Evolutionary conservation across 1,140 invertebrate species (phyloP), one percentile per base, ranked within the genome.

Genomic region (Popillia japonica): DNA sequence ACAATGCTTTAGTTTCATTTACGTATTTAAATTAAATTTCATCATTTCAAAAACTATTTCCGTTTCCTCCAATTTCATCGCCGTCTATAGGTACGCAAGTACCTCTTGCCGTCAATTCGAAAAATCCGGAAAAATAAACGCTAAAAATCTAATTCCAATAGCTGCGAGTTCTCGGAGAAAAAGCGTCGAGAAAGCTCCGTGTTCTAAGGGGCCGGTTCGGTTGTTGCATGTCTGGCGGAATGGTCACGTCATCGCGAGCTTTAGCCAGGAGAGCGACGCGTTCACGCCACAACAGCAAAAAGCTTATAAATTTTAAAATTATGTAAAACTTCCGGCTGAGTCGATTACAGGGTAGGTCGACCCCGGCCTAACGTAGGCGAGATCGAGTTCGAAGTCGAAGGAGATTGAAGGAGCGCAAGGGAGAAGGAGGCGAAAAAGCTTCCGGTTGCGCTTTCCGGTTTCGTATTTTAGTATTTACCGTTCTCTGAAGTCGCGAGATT

Each of bases 241-340:
- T 17, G 48, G 48, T 55, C 48, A 55, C 48, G 48, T 55, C 48
- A 55, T 55, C 48, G 48, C 48, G 48, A 14, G 48, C 17, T 55
- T 17, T 55, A 55, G 14, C 17, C 27, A 34, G 27, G 48, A 55
- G 17, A 55, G 48, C 64, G n/a, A 22, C 23, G 72, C 40, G 72
- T 40, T 74, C 40, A 41, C 72, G 72, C 40, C 40, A 68, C 20
- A 42, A 20, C 72, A 34, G 72, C 72, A 41, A 74, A 74, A 74
- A 74, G 72, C 72, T 74, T 74, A 74, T 74, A 74, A 74, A 74
- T 74, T 74, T 74, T 74, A 74, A 74, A 74, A 74, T 74, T 74
- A 74, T 74, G 72, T 74, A 74, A 74, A 74, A 74, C 61, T 68
- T 68, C 61, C 61, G 61, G 61, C 61, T 20, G 61, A 55, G 61